phyloP scores from a whole-genome alignment of 1,140 invertebrate species.

The Macrotrachela quadricornifera region DNA sequence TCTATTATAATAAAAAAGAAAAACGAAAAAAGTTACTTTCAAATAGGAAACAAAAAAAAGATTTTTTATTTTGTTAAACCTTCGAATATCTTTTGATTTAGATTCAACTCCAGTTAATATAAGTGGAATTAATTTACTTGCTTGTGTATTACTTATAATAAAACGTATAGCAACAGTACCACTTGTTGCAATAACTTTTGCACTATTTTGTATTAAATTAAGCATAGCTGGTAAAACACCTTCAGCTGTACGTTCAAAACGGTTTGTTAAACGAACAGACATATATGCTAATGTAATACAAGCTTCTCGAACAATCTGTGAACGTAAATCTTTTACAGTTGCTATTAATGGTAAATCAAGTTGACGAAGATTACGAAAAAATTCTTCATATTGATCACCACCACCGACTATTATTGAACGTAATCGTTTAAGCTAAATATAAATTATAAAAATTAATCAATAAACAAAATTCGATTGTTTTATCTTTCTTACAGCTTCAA shows the following conservation, averaged over 20 bases:
- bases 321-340: slow-evolving; percentile 68
- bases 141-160: slow-evolving; percentile 45
- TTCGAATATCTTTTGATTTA: slow-evolving; percentile 74
- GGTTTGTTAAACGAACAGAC: slow-evolving; percentile 54
- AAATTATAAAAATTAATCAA: neutral
- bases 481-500: slow-evolving; percentile 51
- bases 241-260: slow-evolving; percentile 63
- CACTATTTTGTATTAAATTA: slow-evolving; percentile 77
- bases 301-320: slow-evolving; percentile 69
- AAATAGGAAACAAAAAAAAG: too few species aligned
- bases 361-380: slow-evolving; percentile 50
- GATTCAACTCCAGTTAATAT: slow-evolving; percentile 23
- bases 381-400: slow-evolving; percentile 55
- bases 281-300: slow-evolving; percentile 75
- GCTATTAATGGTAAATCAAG: slow-evolving; percentile 57
- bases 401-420: slow-evolving; percentile 53
- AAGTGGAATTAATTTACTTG: neutral
- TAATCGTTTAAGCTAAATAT: slow-evolving; percentile 52
- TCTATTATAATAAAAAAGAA: slow-evolving; percentile 20
- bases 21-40: neutral
- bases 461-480: neutral
- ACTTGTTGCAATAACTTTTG: slow-evolving; percentile 79
- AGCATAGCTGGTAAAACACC: slow-evolving; percentile 57
- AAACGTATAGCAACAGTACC: slow-evolving; percentile 64
- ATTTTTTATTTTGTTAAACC: slow-evolving; percentile 14